Conservation (phyloP, 2,888 invertebrate genomes). For the Leucozona laternaria region DNA sequence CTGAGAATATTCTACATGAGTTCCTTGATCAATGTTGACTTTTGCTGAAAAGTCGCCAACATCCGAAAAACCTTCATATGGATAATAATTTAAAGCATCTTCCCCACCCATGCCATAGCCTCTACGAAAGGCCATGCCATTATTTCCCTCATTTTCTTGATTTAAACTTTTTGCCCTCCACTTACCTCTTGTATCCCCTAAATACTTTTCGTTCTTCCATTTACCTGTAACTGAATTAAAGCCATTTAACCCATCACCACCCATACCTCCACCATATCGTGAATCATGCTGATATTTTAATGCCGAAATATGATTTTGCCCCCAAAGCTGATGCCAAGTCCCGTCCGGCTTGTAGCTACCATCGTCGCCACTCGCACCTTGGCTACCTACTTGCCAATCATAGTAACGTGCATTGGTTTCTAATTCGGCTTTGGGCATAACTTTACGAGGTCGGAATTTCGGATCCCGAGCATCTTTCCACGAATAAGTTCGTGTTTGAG, state of each 20-base stretch:
- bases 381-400: constrained; percentile 66
- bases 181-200: constrained; percentile 32
- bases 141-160: background rate
- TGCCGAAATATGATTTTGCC: constrained; percentile 43
- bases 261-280: constrained; percentile 58
- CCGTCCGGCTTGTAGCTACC: constrained; percentile 47
- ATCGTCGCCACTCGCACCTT: constrained; percentile 68
- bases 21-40: background rate
- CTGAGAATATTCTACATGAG: background rate
- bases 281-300: constrained; percentile 45
- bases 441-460: constrained; percentile 63
- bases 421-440: constrained; percentile 32
- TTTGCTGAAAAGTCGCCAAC: background rate
- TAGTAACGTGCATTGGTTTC: constrained; percentile 58
- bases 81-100: constrained; percentile 42
- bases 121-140: constrained; percentile 20
- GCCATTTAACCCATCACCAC: constrained; percentile 57
- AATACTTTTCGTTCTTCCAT: constrained; percentile 22
- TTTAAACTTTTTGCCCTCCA: constrained; percentile 55
- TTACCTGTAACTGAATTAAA: constrained; percentile 50
- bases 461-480: constrained; percentile 68
- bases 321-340: constrained; percentile 60
- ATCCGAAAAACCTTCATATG: background rate
- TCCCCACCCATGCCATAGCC: constrained; percentile 61
- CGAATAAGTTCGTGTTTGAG: constrained; percentile 54